Percentiles rank a stretch among this genome's conserved stretches.
These are phyloP conservation scores for Psammodynastes pulverulentus DNA, from an alignment of 2,113 vertebrate species.

Conservation along the genomic window DNA sequence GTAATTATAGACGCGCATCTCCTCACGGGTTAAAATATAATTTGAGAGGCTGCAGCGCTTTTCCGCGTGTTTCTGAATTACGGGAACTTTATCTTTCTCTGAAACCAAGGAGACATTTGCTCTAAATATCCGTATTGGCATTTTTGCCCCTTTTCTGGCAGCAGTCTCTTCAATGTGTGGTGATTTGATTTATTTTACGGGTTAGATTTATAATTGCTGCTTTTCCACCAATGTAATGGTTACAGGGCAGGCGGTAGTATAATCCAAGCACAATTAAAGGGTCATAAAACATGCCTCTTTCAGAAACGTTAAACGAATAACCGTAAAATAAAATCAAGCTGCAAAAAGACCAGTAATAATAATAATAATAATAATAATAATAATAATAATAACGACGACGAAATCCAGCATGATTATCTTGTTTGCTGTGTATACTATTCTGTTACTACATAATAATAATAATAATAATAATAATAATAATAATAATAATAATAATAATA, in stretches of 20 bases:
- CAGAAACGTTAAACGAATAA: not conserved
- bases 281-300: not conserved
- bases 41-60: slow-evolving; percentile 60
- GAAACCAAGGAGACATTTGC: slow-evolving; percentile 45
- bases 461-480: not conserved
- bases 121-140: not conserved
- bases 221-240: not conserved
- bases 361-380: too few species aligned
- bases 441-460: too few species aligned
- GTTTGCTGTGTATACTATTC: too few species aligned
- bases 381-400: too few species aligned
- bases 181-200: not conserved
- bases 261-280: not conserved
- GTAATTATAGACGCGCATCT: slow-evolving; percentile 66
- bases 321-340: not conserved
- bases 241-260: not conserved
- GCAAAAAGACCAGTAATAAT: not conserved
- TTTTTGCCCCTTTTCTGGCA: not conserved
- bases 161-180: not conserved
- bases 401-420: too few species aligned
- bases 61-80: slow-evolving; percentile 65
- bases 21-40: slow-evolving; percentile 65
- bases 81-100: slow-evolving; percentile 50
- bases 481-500: too few species aligned
- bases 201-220: not conserved